phyloP scores from a whole-genome alignment of 2,888 invertebrate genomes.

The Tetrapedia diversipes region DNA sequence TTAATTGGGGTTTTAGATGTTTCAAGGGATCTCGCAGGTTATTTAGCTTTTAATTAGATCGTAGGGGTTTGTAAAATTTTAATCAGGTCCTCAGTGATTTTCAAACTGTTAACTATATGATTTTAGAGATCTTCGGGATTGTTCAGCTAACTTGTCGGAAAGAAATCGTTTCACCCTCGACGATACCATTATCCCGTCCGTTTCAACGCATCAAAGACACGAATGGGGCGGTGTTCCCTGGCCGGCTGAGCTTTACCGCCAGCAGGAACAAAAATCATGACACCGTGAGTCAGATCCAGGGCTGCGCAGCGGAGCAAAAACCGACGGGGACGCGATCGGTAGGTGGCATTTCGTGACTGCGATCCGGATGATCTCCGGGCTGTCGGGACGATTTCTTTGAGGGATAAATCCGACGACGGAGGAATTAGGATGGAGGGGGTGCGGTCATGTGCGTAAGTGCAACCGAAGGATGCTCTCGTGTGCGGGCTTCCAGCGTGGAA shows the following conservation, averaged over 20 bases:
- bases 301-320: conserved; percentile 36
- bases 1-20: too few species aligned
- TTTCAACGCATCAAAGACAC: neutral
- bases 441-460: conserved; percentile 63
- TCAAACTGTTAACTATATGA: too few species aligned
- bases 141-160: neutral
- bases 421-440: conserved; percentile 49
- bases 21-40: too few species aligned
- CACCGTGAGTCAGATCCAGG: conserved; percentile 22
- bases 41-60: too few species aligned
- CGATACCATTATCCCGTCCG: too few species aligned
- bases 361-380: conserved; percentile 50
- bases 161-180: neutral
- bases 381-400: conserved; percentile 50
- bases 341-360: conserved; percentile 40
- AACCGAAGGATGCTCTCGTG: conserved; percentile 61
- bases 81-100: too few species aligned
- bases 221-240: neutral
- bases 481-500: conserved; percentile 65
- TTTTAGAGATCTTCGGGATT: neutral
- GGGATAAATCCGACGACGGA: conserved; percentile 46
- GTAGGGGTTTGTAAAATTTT: neutral
- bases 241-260: neutral
- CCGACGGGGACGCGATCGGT: conserved; percentile 43
- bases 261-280: neutral